A percentile compares a stretch with the other conserved stretches of the same genome.
Evolutionary conservation across 2,113 vertebrate species (phyloP).

Genomic region (Syrrhaptes paradoxus): DNA sequence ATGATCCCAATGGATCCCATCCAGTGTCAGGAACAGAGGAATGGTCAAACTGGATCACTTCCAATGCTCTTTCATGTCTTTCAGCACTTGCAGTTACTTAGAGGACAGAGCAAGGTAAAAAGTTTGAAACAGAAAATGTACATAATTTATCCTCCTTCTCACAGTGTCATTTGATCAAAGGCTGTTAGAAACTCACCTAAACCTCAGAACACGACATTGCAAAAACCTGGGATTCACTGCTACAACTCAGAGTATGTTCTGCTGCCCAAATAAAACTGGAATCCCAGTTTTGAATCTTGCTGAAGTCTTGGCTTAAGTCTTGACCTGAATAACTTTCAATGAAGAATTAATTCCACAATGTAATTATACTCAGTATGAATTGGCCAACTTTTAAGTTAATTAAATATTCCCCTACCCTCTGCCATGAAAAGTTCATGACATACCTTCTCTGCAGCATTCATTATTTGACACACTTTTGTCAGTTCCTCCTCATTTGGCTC

Average conservation of each 20-base stretch:
- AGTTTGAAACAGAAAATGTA: neutral
- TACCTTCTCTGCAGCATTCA: neutral
- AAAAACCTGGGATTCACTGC: neutral
- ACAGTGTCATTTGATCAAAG: neutral
- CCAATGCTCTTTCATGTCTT: neutral
- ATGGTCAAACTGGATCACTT: neutral
- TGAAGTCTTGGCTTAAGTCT: neutral
- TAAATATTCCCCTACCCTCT: conserved; percentile 13
- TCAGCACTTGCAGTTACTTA: neutral
- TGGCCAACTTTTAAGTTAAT: conserved; percentile 41
- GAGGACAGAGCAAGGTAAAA: neutral
- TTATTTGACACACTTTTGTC: conserved; percentile 12
- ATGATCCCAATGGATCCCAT: neutral
- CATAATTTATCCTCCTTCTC: neutral
- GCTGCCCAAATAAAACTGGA: neutral
- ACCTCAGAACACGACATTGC: neutral
- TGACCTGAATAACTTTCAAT: neutral
- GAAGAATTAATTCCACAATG: conserved; percentile 30
- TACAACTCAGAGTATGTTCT: neutral
- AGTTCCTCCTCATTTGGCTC: neutral
- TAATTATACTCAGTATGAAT: conserved; percentile 1
- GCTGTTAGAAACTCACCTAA: neutral
- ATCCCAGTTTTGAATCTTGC: neutral
- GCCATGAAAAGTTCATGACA: conserved; percentile 2
- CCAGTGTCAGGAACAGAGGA: neutral